Evolutionary conservation across 2,113 vertebrate genomes (phyloP), one percentile per base, ranked within the genome.

Genomic region (Herpetotheres cachinnans): DNA sequence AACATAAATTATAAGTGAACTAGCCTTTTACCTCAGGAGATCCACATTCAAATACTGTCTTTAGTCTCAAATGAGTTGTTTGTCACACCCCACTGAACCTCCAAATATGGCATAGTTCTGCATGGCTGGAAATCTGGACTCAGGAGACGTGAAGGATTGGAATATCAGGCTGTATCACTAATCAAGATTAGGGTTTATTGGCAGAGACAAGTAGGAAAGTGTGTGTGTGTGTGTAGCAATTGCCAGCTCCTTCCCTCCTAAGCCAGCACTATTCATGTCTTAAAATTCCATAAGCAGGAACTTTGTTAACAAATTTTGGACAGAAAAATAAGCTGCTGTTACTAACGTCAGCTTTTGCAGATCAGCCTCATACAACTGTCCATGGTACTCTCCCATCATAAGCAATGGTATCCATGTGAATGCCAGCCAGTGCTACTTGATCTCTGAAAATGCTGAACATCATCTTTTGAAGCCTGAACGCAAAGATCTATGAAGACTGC

Each of bases 1-100:
- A 95, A 94, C 36, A 91, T 62, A 94, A 93, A 96, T 91, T 92
- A 59, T 86, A 89, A 97, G 85, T 87, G 72, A 96, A 65, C 70
- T 93, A 89, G 86, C 79, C 89, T 94, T 94, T 85, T 96, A 94
- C 90, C 95, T 94, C 97, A 62, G 55, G 92, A 97, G 87, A 96
- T 82, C 46, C 5, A 12, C 88, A 96, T 96, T 96, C 93, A 84
- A 76, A 96, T 86, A 69, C 70, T 84, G 70, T 49, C 92, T 87
- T 97, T 95, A 96, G 89, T 95, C 96, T 97, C 97, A 95, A 92
- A 94, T 94, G 93, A 93, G 40, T 94, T 94, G 82, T 87, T 97
- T 95, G 89, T 94, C 95, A 96, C 80, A 94, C 82, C 82, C 76
- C 81, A 93, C 66, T 92, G 90, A 96, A 94, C 85, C 30, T 95